Evolutionary conservation across 1,140 invertebrate genomes (phyloP), one percentile per base, ranked within the genome.

Genomic region (Aphaenogaster floridana): DNA sequence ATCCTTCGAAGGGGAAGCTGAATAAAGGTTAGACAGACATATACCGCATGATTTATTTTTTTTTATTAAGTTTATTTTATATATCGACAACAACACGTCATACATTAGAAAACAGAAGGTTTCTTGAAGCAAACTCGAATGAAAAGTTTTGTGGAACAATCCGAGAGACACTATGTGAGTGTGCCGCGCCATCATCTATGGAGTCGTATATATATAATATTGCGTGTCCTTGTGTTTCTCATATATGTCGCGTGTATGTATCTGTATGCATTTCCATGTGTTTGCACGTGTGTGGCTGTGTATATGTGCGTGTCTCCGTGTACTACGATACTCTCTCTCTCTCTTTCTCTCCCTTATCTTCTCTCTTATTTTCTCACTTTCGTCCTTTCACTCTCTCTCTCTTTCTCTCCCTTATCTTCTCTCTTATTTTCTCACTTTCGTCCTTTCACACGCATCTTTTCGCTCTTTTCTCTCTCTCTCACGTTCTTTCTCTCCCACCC

Each of bases 71-170:
- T 95, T 95, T 95, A 95, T 95, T 95, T 95, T 95, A 95, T 95
- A 95, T 95, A 95, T 95, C 95, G 95, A 95, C 95, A 95, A 95
- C 95, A 95, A 95, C 95, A 95, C 95, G 95, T 95, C 95, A 95
- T 95, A 95, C 95, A 95, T 95, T 95, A 95, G 95, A 95, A 95
- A 95, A 95, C 95, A 95, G 95, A 95, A 95, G 94, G 95, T 95
- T 95, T 95, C 95, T 95, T 95, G 95, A 95, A 95, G 95, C 95
- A 95, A 95, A 95, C 95, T 95, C 93, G 95, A 95, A 95, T 95
- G 95, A 95, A 95, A 95, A 95, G 95, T 95, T 94, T 95, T 95
- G 94, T 95, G 94, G 95, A 95, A 95, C 95, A 95, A 95, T 95
- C 95, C 95, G 95, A 95, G 95, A 95, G 95, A 95, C 95, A 95